Evolutionary conservation across 2,888 invertebrate species (phyloP).

Genomic region (Mythimna albipuncta): DNA sequence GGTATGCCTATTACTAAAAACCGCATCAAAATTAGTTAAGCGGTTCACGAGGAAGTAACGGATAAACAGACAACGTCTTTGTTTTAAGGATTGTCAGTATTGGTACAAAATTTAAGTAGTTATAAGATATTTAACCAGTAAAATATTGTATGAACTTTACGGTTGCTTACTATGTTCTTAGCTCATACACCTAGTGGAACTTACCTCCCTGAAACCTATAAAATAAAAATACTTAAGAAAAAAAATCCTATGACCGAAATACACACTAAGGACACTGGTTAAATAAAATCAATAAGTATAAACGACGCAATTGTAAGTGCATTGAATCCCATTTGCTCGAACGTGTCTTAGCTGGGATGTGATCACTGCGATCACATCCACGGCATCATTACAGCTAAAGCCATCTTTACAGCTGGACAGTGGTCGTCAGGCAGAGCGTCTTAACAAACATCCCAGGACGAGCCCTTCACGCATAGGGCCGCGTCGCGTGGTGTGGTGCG

Average conservation of each 20-base stretch:
- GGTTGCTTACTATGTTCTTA: neutral
- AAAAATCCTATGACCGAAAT: conserved; percentile 14
- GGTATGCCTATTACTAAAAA: too few relatives aligned
- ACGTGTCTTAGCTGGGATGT: neutral
- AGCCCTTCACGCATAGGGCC: conserved; percentile 1
- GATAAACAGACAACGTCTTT: too few relatives aligned
- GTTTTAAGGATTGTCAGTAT: neutral
- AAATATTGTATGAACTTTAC: neutral
- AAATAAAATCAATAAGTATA: conserved; percentile 48
- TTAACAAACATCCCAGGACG: conserved; percentile 19
- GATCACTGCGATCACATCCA: conserved; percentile 2
- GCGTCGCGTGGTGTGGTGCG: neutral
- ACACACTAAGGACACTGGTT: conserved; percentile 13
- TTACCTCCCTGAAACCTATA: neutral
- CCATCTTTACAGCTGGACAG: neutral
- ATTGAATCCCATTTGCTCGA: conserved; percentile 19
- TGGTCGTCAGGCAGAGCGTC: conserved; percentile 1
- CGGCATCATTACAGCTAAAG: neutral
- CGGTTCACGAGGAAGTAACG: too few relatives aligned
- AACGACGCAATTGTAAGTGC: conserved; percentile 36
- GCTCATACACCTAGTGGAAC: neutral
- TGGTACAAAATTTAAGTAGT: neutral
- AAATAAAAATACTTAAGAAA: neutral
- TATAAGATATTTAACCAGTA: too few relatives aligned
- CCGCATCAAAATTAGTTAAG: too few relatives aligned